phyloP scores from a whole-genome alignment of 2,797 vertebrate species.

The Chromobotia macracanthus region DNA sequence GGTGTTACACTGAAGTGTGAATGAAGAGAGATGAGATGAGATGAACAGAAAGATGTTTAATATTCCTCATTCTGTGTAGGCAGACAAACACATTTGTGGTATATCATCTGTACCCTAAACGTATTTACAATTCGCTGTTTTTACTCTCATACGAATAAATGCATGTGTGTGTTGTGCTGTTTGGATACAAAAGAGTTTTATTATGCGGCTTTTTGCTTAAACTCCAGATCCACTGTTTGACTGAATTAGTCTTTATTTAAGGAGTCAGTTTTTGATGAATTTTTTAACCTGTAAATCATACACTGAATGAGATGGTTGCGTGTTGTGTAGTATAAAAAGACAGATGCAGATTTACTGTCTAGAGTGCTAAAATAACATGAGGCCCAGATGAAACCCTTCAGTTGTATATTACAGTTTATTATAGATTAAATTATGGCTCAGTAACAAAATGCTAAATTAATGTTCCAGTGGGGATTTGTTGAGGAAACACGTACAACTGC shows the following conservation, averaged over 20 bases:
- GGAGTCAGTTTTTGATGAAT: neutral
- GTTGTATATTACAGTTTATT: neutral
- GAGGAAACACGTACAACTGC: neutral
- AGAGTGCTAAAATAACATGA: neutral
- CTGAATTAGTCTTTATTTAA: neutral
- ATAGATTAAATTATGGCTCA: neutral
- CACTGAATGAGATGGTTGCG: neutral
- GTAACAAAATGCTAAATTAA: neutral
- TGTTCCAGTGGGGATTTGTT: neutral
- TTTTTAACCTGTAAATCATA: neutral
- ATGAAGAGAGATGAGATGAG: neutral
- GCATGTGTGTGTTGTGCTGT: neutral
- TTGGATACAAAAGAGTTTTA: neutral
- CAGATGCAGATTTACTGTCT: neutral
- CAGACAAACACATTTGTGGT: neutral
- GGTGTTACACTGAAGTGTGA: neutral
- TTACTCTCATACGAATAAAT: neutral
- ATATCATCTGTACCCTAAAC: neutral
- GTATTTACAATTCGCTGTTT: neutral
- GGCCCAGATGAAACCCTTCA: neutral
- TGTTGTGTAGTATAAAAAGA: neutral
- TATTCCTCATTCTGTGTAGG: neutral
- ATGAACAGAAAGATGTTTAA: neutral
- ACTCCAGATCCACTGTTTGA: neutral
- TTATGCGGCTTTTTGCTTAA: neutral